Conservation (phyloP, 2,113 vertebrate species). For the Okapia johnstoni region DNA sequence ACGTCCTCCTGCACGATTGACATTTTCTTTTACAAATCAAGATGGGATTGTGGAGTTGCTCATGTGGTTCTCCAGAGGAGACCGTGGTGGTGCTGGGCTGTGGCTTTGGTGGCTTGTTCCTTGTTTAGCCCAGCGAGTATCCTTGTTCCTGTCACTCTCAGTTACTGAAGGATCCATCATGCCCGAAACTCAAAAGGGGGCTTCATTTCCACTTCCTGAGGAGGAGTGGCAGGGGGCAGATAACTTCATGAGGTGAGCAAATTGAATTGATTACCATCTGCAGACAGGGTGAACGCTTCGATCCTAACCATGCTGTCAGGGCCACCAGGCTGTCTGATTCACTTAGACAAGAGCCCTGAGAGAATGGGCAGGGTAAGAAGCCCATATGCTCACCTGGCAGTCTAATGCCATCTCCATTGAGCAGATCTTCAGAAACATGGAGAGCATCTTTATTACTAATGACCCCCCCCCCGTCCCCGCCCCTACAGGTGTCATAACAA, state of each 20-base stretch:
- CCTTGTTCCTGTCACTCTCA: conserved; percentile 70
- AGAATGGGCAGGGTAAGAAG: not conserved
- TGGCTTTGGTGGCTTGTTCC: not conserved
- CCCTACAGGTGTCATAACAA: not conserved
- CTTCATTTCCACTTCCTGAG: conserved; percentile 61
- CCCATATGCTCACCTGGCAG: not conserved
- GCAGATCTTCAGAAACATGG: not conserved
- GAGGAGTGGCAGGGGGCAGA: conserved; percentile 26
- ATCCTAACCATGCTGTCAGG: conserved; percentile 25
- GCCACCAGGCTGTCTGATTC: conserved; percentile 37
- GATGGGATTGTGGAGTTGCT: not conserved
- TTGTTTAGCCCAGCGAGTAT: conserved; percentile 53
- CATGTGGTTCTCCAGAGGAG: conserved; percentile 30
- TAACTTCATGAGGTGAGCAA: conserved; percentile 61
- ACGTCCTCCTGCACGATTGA: not conserved
- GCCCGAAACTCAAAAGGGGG: conserved; percentile 35
- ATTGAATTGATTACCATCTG: conserved; percentile 68
- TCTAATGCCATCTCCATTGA: not conserved
- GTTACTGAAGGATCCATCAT: conserved; percentile 76
- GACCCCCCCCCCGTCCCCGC: not conserved
- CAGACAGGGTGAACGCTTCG: conserved; percentile 60
- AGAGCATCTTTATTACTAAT: not conserved
- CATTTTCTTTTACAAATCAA: conserved; percentile 9
- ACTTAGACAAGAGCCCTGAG: conserved; percentile 29
- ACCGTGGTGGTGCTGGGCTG: not conserved